These are phyloP conservation scores for Cynopterus brachyotis DNA, from an alignment of 2,113 vertebrate species.

Conservation along the genomic window DNA sequence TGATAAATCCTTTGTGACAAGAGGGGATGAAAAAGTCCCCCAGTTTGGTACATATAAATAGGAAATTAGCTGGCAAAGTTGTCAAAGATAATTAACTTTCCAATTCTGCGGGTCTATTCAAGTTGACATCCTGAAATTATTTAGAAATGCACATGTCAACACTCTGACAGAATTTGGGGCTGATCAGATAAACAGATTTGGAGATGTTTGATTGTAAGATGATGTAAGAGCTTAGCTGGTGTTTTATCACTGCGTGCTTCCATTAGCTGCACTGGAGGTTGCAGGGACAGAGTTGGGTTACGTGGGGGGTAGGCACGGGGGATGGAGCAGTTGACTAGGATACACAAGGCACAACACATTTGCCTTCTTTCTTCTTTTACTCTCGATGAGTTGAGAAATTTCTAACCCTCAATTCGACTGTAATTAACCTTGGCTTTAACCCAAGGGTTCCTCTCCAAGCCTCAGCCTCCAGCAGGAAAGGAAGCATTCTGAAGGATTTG, in stretches of 20 bases:
- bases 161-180: constrained; percentile 91
- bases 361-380: background rate
- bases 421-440: background rate
- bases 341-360: background rate
- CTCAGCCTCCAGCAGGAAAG: background rate
- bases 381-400: background rate
- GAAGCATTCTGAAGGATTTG: fast-evolving
- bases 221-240: constrained; percentile 87
- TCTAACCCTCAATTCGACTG: background rate
- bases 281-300: background rate
- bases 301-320: background rate
- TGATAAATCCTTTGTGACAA: constrained; percentile 93
- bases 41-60: constrained; percentile 92
- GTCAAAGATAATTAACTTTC: constrained; percentile 98
- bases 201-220: constrained; percentile 94
- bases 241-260: constrained; percentile 77
- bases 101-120: constrained; percentile 92
- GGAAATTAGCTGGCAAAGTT: constrained; percentile 95
- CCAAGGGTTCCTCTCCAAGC: background rate
- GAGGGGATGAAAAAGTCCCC: constrained; percentile 89
- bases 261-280: background rate
- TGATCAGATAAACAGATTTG: constrained; percentile 96
- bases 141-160: constrained; percentile 93
- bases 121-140: constrained; percentile 94
- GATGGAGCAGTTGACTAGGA: background rate